Percentiles rank a stretch among this genome's conserved stretches.
phyloP scores from a whole-genome alignment of 2,113 vertebrate species.

The Neogobius melanostomus region DNA sequence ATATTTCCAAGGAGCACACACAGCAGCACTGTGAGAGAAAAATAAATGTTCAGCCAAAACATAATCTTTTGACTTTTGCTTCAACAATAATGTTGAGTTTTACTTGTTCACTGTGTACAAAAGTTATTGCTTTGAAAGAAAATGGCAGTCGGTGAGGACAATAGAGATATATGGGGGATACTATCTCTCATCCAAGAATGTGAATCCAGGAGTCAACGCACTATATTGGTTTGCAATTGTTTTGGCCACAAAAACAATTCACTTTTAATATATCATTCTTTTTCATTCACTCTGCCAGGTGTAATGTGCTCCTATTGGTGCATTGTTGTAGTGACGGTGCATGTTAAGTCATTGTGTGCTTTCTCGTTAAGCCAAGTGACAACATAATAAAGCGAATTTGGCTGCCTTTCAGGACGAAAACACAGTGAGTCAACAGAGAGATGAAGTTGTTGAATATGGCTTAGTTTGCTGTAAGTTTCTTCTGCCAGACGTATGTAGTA shows the following conservation, averaged over 20 bases:
- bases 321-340: conserved; percentile 23
- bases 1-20: conserved; percentile 29
- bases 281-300: conserved; percentile 20
- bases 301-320: neutral
- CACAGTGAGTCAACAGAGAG: neutral
- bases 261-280: conserved; percentile 16
- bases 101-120: conserved; percentile 12
- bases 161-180: conserved; percentile 23
- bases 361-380: neutral
- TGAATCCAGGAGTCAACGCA: conserved; percentile 26
- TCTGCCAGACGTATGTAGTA: neutral
- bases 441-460: neutral
- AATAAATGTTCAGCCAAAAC: neutral
- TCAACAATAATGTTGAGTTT: conserved; percentile 37
- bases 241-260: conserved; percentile 18
- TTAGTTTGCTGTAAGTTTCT: neutral
- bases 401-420: neutral
- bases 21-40: conserved; percentile 9
- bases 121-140: conserved; percentile 30
- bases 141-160: conserved; percentile 27
- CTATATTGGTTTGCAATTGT: conserved; percentile 26
- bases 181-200: conserved; percentile 27
- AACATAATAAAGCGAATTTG: neutral
- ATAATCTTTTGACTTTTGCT: conserved; percentile 8
- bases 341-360: conserved; percentile 12